These are phyloP conservation scores for Dermolepida albohirtum DNA, from an alignment of 2,888 invertebrate species.

Conservation along the genomic window DNA sequence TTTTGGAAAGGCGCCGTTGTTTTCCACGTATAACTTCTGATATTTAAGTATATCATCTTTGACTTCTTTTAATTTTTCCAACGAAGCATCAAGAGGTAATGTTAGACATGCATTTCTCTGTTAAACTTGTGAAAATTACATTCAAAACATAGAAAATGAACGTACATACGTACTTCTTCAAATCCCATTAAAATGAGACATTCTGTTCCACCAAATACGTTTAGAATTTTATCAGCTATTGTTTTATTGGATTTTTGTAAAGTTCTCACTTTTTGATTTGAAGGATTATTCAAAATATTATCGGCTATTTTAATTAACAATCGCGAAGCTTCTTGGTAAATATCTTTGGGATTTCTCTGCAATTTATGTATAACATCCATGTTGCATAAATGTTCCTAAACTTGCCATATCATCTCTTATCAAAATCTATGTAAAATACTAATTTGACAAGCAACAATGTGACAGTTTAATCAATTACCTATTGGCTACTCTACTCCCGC, in stretches of 20 bases:
- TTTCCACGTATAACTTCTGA: slow-evolving; percentile 26
- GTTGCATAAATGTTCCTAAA: neutral
- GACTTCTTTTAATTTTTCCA: slow-evolving; percentile 40
- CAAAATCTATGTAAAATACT: no score
- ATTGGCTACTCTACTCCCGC: no score
- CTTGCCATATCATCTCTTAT: no score
- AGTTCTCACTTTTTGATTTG: slow-evolving; percentile 31
- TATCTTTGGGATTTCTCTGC: slow-evolving; percentile 31
- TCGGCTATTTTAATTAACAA: slow-evolving; percentile 37
- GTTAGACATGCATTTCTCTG: slow-evolving; percentile 31
- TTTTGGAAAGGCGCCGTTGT: slow-evolving; percentile 31
- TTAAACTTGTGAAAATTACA: slow-evolving; percentile 23
- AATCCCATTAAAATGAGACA: slow-evolving; percentile 38
- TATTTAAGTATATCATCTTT: slow-evolving; percentile 39
- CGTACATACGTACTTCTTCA: slow-evolving; percentile 30
- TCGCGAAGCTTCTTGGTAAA: slow-evolving; percentile 33
- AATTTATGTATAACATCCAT: slow-evolving; percentile 29
- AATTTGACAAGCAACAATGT: no score
- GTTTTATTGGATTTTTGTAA: slow-evolving; percentile 35
- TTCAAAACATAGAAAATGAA: neutral
- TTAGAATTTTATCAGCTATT: slow-evolving; percentile 30
- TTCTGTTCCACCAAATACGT: slow-evolving; percentile 33
- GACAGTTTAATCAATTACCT: no score
- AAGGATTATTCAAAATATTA: slow-evolving; percentile 30
- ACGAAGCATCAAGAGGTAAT: slow-evolving; percentile 38